phyloP scores from a whole-genome alignment of 1,140 invertebrate species.

The Pararge aegeria region DNA sequence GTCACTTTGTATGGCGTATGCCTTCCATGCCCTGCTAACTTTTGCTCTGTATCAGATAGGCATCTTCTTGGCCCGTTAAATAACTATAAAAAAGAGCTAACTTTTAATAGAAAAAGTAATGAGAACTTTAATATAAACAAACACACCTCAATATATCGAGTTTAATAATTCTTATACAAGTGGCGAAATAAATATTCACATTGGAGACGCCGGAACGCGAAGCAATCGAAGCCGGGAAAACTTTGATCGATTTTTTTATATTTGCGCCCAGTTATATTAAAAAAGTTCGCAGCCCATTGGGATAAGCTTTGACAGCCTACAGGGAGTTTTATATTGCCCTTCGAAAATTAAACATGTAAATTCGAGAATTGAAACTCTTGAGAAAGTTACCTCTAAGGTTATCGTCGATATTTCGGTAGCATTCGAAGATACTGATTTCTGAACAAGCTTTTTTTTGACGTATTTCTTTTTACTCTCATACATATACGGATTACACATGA shows the following conservation, averaged over 20 bases:
- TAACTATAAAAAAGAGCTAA: too few species aligned
- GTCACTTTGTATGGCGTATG: too few species aligned
- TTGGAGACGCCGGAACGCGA: slow-evolving; percentile 2
- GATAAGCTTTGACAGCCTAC: slow-evolving; percentile 30
- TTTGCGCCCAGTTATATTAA: slow-evolving; percentile 40
- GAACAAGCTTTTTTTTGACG: too few species aligned
- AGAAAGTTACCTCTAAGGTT: slow-evolving; percentile 3
- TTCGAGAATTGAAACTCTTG: slow-evolving; percentile 19
- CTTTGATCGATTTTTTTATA: slow-evolving; percentile 40
- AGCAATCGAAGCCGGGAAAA: slow-evolving; percentile 19
- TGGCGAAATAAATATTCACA: slow-evolving; percentile 15
- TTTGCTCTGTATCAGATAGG: too few species aligned
- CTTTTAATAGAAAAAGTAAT: too few species aligned
- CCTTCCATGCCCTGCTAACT: too few species aligned
- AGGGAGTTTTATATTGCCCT: slow-evolving; percentile 25
- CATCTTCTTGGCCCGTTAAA: too few species aligned
- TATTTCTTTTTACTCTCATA: too few species aligned
- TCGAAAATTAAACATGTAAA: slow-evolving; percentile 32
- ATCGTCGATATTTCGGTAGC: neutral
- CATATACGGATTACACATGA: too few species aligned
- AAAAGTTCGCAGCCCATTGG: slow-evolving; percentile 37
- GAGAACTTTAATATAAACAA: too few species aligned
- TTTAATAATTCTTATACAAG: neutral
- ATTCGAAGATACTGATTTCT: neutral
- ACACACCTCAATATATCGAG: too few species aligned